Conservation (phyloP, 2,113 vertebrate species). For the Dromaius novaehollandiae region DNA sequence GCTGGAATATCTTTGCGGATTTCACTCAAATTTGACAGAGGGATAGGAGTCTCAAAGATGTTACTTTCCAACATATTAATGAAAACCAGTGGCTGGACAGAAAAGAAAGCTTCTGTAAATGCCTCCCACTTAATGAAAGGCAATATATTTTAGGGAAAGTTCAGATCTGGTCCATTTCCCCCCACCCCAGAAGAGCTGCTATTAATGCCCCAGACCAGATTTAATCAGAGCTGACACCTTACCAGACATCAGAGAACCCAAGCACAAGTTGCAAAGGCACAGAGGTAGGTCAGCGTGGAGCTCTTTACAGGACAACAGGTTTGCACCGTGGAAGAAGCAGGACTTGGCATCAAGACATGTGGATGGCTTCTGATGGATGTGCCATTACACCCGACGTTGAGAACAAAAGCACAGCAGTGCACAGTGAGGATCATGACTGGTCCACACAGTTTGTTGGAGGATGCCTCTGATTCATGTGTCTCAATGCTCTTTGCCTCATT, state of each 20-base stretch:
- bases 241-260: not conserved
- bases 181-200: no score
- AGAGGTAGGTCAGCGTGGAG: not conserved
- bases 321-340: not conserved
- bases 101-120: no score
- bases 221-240: not conserved
- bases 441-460: not conserved
- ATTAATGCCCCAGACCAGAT: no score
- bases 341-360: not conserved
- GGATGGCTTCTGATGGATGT: not conserved
- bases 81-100: no score
- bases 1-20: no score
- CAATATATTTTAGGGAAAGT: no score
- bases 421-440: fast-evolving
- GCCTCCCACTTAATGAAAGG: no score
- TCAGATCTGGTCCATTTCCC: no score
- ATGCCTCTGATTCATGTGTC: not conserved
- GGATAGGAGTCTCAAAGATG: no score
- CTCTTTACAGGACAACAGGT: not conserved
- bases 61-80: no score
- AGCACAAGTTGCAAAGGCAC: not conserved
- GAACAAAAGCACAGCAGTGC: no score
- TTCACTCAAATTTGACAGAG: no score
- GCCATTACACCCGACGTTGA: not conserved
- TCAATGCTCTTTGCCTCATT: not conserved